phyloP scores from a whole-genome alignment of 2,888 invertebrate species.

The Eupithecia subumbrata region DNA sequence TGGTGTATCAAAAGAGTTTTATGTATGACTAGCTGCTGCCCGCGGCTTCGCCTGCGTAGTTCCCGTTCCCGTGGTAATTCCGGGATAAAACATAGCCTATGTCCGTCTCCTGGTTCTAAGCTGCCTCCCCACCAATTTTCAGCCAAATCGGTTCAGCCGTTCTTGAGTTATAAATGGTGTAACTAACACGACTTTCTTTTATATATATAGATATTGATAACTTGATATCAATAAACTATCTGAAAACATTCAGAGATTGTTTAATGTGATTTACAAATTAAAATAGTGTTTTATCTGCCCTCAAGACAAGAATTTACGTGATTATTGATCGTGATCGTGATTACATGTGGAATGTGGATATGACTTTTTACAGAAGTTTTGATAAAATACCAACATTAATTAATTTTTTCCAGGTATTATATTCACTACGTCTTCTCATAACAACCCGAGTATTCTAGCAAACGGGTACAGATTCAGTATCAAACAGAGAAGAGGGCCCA shows the following conservation, averaged over 20 bases:
- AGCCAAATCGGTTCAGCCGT: too few relatives aligned
- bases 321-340: background rate
- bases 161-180: too few relatives aligned
- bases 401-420: background rate
- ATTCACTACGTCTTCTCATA: conserved; percentile 2
- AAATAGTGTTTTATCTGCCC: background rate
- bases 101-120: too few relatives aligned
- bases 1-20: background rate
- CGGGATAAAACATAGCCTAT: too few relatives aligned
- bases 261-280: background rate
- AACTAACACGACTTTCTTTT: too few relatives aligned
- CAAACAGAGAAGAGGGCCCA: background rate
- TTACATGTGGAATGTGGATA: too few relatives aligned
- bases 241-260: background rate
- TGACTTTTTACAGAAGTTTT: background rate
- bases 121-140: too few relatives aligned
- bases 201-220: too few relatives aligned
- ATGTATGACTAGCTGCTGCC: too few relatives aligned
- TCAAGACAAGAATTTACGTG: background rate
- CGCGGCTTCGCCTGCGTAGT: too few relatives aligned
- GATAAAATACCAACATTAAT: background rate
- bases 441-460: conserved; percentile 4
- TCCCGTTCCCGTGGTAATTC: too few relatives aligned
- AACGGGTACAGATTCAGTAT: conserved; percentile 15
- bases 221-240: background rate